Conservation (phyloP, 2,113 vertebrate genomes). For the Cheirogaleus medius region DNA sequence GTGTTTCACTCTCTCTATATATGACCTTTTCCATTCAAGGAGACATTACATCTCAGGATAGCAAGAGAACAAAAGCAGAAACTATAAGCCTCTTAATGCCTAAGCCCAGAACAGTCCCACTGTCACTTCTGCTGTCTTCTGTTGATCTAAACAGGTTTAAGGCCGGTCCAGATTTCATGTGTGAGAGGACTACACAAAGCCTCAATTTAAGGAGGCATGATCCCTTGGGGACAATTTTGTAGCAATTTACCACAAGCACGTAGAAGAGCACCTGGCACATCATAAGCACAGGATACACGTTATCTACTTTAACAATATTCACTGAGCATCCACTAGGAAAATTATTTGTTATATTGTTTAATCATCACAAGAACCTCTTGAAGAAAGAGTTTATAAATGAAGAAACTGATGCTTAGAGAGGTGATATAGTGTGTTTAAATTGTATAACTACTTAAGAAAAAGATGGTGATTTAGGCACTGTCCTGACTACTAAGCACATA, state of each 20-base stretch:
- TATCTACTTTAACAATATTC: neutral
- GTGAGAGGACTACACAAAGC: fast-evolving
- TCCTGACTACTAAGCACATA: neutral
- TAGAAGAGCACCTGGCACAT: neutral
- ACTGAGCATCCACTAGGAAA: neutral
- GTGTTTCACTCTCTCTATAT: neutral
- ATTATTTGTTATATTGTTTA: neutral
- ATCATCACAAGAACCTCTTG: neutral
- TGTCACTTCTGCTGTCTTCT: neutral
- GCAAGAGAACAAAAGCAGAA: neutral
- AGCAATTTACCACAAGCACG: neutral
- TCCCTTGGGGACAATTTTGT: neutral
- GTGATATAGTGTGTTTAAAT: neutral
- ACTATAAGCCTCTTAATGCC: neutral
- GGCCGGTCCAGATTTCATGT: neutral
- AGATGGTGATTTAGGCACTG: neutral
- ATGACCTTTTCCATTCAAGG: neutral
- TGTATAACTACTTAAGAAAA: neutral
- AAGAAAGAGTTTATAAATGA: neutral
- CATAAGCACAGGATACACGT: neutral
- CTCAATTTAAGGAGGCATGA: neutral
- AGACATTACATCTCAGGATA: neutral
- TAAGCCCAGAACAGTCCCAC: neutral
- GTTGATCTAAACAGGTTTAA: neutral
- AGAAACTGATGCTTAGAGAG: neutral